Conservation (phyloP, 2,113 vertebrate species). For the Carassius gibelio region DNA sequence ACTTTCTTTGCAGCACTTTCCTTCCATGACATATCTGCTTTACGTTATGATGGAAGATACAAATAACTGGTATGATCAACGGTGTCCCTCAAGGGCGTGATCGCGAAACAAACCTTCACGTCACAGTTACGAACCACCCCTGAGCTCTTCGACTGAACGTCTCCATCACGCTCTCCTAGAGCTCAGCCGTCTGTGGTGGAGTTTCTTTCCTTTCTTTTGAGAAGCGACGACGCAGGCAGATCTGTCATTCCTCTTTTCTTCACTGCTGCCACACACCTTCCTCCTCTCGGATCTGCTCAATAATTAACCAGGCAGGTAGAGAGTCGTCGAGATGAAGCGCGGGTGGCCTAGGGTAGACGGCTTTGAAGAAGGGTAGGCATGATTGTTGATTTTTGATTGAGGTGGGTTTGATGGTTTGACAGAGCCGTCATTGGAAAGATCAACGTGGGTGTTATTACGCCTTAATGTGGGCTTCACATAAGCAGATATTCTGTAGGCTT, state of each 20-base stretch:
- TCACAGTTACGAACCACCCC: conserved; percentile 77
- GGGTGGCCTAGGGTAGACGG: conserved; percentile 27
- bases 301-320: conserved; percentile 79
- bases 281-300: conserved; percentile 66
- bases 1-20: not conserved
- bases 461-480: conserved; percentile 65
- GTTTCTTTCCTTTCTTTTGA: conserved; percentile 60
- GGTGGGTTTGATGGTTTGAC: conserved; percentile 41
- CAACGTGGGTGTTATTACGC: conserved; percentile 56
- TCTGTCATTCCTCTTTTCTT: conserved; percentile 72
- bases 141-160: conserved; percentile 47
- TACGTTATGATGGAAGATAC: conserved; percentile 23
- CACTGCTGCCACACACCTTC: conserved; percentile 65
- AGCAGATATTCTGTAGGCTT: conserved; percentile 41
- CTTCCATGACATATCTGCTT: not conserved
- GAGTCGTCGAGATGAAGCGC: conserved; percentile 68
- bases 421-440: conserved; percentile 62
- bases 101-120: conserved; percentile 66
- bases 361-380: conserved; percentile 4
- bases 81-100: conserved; percentile 44
- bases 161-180: not conserved
- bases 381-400: conserved; percentile 48
- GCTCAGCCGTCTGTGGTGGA: not conserved
- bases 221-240: conserved; percentile 74
- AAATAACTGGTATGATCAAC: conserved; percentile 46